Evolutionary conservation across 2,113 vertebrate species (phyloP), one percentile per base, ranked within the genome.

Genomic region (Turdus rufiventris): DNA sequence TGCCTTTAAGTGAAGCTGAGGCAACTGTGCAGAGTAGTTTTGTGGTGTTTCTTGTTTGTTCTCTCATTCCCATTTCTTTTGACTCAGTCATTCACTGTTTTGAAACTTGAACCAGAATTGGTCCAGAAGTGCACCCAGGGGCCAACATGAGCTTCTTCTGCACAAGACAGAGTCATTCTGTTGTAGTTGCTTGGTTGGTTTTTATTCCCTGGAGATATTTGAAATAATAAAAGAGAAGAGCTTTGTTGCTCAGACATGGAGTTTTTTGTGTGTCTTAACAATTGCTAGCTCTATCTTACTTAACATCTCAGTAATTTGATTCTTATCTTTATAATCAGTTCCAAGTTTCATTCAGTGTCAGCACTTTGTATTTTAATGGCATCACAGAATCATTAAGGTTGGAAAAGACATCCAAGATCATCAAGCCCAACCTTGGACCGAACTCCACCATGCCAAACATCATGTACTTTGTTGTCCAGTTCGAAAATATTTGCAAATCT

Each of bases 401-500:
- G 45, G 53, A 66, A 80, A 81, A 80, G 15, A 51, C 19, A 48
- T 81, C 36, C 18, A 45, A 24, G 38, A 38, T 81, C 50, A 42
- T 26, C 17, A 42, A 79, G 21, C 50, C 9, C n/a, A 38, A 6
- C 33, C 36, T 60, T 51, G 45, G 43, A 50, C 36, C 0, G 0
- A 78, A 31, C 18, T 4, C 45, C 18, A 25, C 48, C 29, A 5
- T 21, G 20, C 34, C 48, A 71, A 14, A 15, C 48, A 28, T 23
- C 6, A 7, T 5, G 13, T 36, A 13, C 67, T 91, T 60, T 85
- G 56, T 56, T 88, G 82, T 53, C 14, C 24, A 29, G 13, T 70
- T 76, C 56, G 70, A 86, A 88, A 95, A 75, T 23, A 25, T 38
- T 80, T 86, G 43, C 72, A 86, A 74, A 75, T 81, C 47, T 40